Percentiles rank a stretch among this genome's conserved stretches.
These are phyloP conservation scores for Macheiramphus alcinus DNA, from an alignment of 2,113 vertebrate species.

Conservation along the genomic window DNA sequence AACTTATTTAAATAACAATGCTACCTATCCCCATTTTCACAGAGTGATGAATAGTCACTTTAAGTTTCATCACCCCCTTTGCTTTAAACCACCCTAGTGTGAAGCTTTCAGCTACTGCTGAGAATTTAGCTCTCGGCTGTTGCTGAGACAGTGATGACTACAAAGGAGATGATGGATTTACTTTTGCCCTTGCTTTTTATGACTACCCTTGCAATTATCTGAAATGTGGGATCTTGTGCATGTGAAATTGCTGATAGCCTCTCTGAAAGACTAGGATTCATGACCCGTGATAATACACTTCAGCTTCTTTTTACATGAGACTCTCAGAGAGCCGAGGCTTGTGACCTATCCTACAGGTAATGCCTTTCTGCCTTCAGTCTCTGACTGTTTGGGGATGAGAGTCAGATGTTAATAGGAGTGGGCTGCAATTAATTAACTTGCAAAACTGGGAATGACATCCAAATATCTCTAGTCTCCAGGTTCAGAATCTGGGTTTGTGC, in stretches of 20 bases:
- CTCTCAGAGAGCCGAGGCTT: not conserved
- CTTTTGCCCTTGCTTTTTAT: slow-evolving; percentile 6
- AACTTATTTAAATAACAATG: not conserved
- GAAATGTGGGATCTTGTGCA: not conserved
- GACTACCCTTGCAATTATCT: not conserved
- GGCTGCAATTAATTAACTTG: not conserved
- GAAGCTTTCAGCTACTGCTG: not conserved
- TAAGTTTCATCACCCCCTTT: not conserved
- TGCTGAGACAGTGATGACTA: not conserved
- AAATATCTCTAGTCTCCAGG: not conserved
- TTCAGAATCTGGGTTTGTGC: not conserved
- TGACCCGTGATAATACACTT: not conserved
- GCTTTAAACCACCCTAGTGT: not conserved
- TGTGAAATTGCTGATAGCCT: not conserved
- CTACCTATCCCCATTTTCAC: not conserved
- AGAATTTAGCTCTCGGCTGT: not conserved
- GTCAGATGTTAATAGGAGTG: not conserved
- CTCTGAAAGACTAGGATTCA: not conserved
- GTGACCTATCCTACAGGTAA: not conserved
- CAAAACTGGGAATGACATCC: not conserved
- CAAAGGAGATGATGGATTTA: not conserved
- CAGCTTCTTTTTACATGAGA: not conserved
- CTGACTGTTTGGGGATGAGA: not conserved
- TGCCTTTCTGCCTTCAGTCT: not conserved
- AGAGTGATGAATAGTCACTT: not conserved